Evolutionary conservation across 2,113 vertebrate species (phyloP).

Genomic region (Vicugna pacos): DNA sequence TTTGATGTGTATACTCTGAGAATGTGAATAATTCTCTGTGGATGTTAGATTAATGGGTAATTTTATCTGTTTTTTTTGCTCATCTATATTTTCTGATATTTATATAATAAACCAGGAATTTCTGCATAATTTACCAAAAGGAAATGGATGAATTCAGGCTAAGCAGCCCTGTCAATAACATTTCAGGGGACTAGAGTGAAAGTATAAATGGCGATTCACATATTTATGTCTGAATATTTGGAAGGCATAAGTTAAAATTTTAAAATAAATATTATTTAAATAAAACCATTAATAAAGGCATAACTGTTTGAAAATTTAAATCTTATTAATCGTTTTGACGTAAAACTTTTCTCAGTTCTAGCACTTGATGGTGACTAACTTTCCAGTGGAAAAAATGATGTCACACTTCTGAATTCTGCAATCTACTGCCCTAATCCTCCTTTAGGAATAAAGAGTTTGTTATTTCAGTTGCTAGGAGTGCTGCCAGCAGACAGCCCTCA

Average conservation of each 20-base stretch:
- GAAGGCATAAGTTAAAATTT: constrained; percentile 9
- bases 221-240: constrained; percentile 41
- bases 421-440: neutral
- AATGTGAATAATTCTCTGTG: constrained; percentile 29
- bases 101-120: neutral
- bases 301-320: constrained; percentile 18
- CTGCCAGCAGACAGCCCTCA: constrained; percentile 39
- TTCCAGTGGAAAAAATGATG: constrained; percentile 49
- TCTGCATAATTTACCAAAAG: neutral
- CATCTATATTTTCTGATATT: constrained; percentile 5
- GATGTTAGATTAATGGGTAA: neutral
- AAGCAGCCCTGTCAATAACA: neutral
- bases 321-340: neutral
- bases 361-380: neutral
- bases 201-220: neutral
- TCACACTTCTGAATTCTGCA: neutral
- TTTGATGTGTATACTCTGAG: neutral
- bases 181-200: neutral
- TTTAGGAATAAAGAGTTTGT: constrained; percentile 56
- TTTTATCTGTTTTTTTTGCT: neutral
- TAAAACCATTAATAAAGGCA: neutral
- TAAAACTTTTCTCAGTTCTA: constrained; percentile 9
- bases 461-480: constrained; percentile 59
- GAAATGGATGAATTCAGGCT: neutral
- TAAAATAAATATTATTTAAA: constrained; percentile 34